phyloP scores from a whole-genome alignment of 1,140 invertebrate species.

The Solenopsis invicta region DNA sequence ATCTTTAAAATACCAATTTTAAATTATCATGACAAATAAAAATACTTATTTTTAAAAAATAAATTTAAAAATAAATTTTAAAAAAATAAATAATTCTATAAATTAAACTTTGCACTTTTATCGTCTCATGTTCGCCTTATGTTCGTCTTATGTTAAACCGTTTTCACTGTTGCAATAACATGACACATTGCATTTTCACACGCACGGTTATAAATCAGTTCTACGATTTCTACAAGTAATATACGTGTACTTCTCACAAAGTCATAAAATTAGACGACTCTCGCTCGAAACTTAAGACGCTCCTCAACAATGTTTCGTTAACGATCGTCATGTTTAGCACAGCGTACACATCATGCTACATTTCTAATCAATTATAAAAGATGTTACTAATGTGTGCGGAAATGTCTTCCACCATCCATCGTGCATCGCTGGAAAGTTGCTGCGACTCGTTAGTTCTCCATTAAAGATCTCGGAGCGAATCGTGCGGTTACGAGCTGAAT shows the following conservation, averaged over 20 bases:
- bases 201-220: constrained; percentile 33
- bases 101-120: constrained; percentile 7
- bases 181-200: constrained; percentile 20
- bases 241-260: neutral
- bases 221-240: constrained; percentile 38
- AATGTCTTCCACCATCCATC: constrained; percentile 33
- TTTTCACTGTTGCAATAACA: constrained; percentile 21
- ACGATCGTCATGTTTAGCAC: constrained; percentile 19
- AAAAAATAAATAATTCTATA: neutral
- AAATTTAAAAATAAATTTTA: no score
- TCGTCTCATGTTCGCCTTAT: neutral
- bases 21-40: neutral
- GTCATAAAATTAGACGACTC: constrained; percentile 30
- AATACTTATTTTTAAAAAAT: neutral
- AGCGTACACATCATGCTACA: constrained; percentile 20
- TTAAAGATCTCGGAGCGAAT: constrained; percentile 46
- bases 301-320: constrained; percentile 27
- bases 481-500: constrained; percentile 22
- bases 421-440: constrained; percentile 14
- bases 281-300: constrained; percentile 15
- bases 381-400: constrained; percentile 23
- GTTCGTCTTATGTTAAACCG: neutral
- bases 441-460: constrained; percentile 49
- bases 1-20: neutral
- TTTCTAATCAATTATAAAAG: constrained; percentile 45